Base-by-base conservation (phyloP, 2,888 invertebrate species). In the Cataglyphis livida region DNA sequence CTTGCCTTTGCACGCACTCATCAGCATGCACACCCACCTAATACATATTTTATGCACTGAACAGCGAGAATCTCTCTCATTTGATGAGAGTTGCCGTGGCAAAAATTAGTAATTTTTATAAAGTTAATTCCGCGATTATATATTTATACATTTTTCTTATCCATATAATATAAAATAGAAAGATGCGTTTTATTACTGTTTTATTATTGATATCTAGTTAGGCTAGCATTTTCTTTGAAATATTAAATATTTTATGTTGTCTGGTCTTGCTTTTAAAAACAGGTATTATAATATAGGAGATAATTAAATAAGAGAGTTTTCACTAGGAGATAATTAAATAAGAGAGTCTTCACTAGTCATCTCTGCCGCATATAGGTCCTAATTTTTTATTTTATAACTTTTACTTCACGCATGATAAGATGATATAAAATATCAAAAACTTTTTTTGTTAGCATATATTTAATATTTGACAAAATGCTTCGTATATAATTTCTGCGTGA, bases 1-100 rank as follows among this genome's bases (percentile, higher is more conserved):
- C 66, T 74, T 71, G 82, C 51, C 48, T 78, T 82, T 82, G 84
- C 75, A 71, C 84, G 82, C 76, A 57, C 62, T 82, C 73, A 62
- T 65, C 75, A 78, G 35, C 64, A 65, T 68, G 76, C 38, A 70
- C 44, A 48, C n/a, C 35, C 64, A 65, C 44, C 28, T 38, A 35
- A 35, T 35, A 35, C 59, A 59, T 66, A 71, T 61, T 70, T 79
- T 61, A 61, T 18, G 44, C 25, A 21, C 21, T 9, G 71, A 71
- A 79, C 44, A 68, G 32, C 44, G 25, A 15, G n/a, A 32, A 18
- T 15, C 21, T 66, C 65, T 25, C 25, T 44, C 44, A 32, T 71
- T 79, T 71, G 44, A 35, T 35, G 18, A 35, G 10, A 35, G 6
- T 4, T 59, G 59, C 32, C 59, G 12, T 25, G 35, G 25, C 28